A percentile compares a stretch with the other conserved stretches of the same genome.
These are phyloP conservation scores for Nomada hirtipes DNA, from an alignment of 2,888 invertebrate genomes.

Conservation along the genomic window DNA sequence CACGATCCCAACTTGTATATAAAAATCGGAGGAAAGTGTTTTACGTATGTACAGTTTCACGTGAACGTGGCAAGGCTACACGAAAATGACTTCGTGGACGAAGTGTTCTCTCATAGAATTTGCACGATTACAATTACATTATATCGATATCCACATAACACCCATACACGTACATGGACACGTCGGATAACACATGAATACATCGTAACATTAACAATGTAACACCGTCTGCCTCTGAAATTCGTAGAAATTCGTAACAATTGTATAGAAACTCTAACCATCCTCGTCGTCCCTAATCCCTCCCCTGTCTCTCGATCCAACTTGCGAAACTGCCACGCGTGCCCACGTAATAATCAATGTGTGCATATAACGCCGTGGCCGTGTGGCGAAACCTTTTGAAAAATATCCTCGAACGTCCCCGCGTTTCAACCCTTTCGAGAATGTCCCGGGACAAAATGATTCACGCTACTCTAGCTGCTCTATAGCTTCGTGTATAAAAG, in stretches of 20 bases:
- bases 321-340: background rate
- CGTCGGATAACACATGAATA: slow-evolving; percentile 45
- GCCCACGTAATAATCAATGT: too few species aligned
- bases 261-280: slow-evolving; percentile 47
- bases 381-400: slow-evolving; percentile 14
- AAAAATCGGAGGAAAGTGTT: slow-evolving; percentile 44
- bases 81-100: slow-evolving; percentile 26
- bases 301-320: too few species aligned
- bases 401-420: slow-evolving; percentile 23
- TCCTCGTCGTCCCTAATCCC: background rate
- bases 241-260: slow-evolving; percentile 54
- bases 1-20: slow-evolving; percentile 15
- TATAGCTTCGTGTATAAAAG: slow-evolving; percentile 53
- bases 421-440: background rate
- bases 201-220: slow-evolving; percentile 31
- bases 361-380: too few species aligned
- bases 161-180: slow-evolving; percentile 54
- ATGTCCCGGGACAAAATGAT: background rate
- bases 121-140: slow-evolving; percentile 35
- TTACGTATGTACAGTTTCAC: slow-evolving; percentile 39
- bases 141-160: slow-evolving; percentile 40
- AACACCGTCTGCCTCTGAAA: slow-evolving; percentile 3
- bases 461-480: slow-evolving; percentile 50
- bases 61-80: slow-evolving; percentile 52
- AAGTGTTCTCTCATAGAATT: slow-evolving; percentile 26